Evolutionary conservation across 1,140 invertebrate species (phyloP).

Genomic region (Catajapyx aquilonaris): DNA sequence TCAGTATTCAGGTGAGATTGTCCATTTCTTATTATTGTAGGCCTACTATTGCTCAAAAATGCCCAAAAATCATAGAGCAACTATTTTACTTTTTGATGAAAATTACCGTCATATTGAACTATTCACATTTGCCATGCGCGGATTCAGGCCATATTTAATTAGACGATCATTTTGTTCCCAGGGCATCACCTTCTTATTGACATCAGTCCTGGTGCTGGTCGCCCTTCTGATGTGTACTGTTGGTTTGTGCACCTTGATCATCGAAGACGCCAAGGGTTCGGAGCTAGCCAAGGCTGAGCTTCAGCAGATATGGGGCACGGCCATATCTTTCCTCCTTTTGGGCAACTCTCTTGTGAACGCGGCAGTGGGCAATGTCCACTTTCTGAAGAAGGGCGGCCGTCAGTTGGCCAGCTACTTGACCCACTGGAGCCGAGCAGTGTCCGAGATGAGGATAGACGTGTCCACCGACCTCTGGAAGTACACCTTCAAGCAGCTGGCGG

Average conservation of each 20-base stretch:
- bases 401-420: neutral
- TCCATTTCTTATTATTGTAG: too few species aligned
- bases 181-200: neutral
- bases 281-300: neutral
- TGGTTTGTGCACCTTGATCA: neutral
- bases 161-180: too few species aligned
- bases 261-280: neutral
- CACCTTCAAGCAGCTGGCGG: neutral
- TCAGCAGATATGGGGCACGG: neutral
- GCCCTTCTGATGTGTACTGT: neutral
- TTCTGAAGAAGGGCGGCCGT: neutral
- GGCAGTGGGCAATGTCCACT: neutral
- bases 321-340: neutral
- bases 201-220: neutral
- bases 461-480: neutral
- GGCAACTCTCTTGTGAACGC: neutral
- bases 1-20: too few species aligned
- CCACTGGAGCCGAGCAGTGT: neutral
- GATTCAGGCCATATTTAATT: too few species aligned
- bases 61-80: too few species aligned
- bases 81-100: too few species aligned
- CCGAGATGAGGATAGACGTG: neutral
- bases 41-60: too few species aligned
- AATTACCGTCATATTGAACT: too few species aligned
- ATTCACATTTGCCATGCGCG: too few species aligned